Percentiles rank a stretch among this genome's conserved stretches.
phyloP scores from a whole-genome alignment of 2,797 vertebrate genomes.

The Trematomus bernacchii region DNA sequence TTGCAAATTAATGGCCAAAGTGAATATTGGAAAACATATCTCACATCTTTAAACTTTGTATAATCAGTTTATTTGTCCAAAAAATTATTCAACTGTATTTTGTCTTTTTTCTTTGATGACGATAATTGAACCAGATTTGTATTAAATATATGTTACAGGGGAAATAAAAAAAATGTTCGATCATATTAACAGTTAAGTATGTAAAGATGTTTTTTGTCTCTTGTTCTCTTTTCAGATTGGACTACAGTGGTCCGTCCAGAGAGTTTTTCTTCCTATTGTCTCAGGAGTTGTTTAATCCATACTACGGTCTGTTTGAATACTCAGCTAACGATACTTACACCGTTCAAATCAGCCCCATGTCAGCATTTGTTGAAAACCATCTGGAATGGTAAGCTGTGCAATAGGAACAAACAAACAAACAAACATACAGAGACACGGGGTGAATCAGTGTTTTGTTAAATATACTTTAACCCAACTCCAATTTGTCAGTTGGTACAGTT shows the following conservation, averaged over 20 bases:
- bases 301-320: slow-evolving; percentile 98
- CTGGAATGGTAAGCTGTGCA: slow-evolving; percentile 91
- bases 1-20: too few relatives aligned
- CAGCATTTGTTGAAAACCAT: slow-evolving; percentile 97
- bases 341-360: slow-evolving; percentile 99
- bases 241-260: slow-evolving; percentile 97
- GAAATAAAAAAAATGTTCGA: not conserved
- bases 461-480: not conserved
- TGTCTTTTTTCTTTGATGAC: too few relatives aligned
- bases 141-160: too few relatives aligned
- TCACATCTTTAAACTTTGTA: not conserved
- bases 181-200: not conserved
- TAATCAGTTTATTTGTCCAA: not conserved
- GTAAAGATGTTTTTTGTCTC: not conserved
- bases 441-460: not conserved
- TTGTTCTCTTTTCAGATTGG: slow-evolving; percentile 83
- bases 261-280: slow-evolving; percentile 99
- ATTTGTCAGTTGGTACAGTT: not conserved
- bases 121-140: not conserved
- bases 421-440: not conserved
- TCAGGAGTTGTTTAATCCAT: slow-evolving; percentile 98
- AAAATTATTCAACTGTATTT: not conserved
- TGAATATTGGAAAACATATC: too few relatives aligned
- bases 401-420: not conserved
- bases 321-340: slow-evolving; percentile 98